Percentiles rank a stretch among this genome's conserved stretches.
These are phyloP conservation scores for Delia radicum DNA, from an alignment of 1,140 invertebrate genomes.

Conservation along the genomic window DNA sequence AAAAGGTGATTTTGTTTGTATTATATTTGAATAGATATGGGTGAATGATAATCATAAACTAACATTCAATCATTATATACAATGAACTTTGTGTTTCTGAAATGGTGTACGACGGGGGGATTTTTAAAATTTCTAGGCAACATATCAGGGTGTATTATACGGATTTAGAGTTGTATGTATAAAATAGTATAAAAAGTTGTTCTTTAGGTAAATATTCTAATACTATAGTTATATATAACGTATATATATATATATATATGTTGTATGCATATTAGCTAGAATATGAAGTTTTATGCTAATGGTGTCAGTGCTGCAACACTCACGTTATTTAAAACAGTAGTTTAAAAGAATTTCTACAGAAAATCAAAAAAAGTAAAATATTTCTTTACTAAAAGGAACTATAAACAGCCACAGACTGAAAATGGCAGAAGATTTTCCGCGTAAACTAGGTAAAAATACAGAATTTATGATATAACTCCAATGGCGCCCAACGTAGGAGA, in stretches of 20 bases:
- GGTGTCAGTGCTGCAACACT: not conserved
- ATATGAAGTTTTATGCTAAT: not conserved
- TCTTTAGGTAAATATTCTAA: not conserved
- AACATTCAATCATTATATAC: not conserved
- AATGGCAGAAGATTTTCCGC: too few species aligned
- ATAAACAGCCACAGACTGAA: too few species aligned
- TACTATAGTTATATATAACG: too few species aligned
- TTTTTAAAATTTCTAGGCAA: not conserved
- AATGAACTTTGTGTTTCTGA: too few species aligned
- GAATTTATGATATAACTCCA: too few species aligned
- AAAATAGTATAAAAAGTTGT: not conserved
- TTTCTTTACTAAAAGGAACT: too few species aligned
- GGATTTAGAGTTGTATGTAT: not conserved
- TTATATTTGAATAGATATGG: slow-evolving; percentile 17
- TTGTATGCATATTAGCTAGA: not conserved
- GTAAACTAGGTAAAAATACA: too few species aligned
- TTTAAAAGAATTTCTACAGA: not conserved
- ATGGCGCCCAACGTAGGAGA: too few species aligned
- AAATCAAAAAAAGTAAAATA: too few species aligned
- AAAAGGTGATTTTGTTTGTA: slow-evolving; percentile 8
- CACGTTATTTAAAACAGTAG: not conserved
- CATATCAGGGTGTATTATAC: not conserved
- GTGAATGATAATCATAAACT: not conserved
- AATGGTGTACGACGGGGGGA: not conserved
- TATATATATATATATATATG: too few species aligned